Evolutionary conservation across 2,888 invertebrate species (phyloP).

Genomic region (Bhutanitis thaidina): DNA sequence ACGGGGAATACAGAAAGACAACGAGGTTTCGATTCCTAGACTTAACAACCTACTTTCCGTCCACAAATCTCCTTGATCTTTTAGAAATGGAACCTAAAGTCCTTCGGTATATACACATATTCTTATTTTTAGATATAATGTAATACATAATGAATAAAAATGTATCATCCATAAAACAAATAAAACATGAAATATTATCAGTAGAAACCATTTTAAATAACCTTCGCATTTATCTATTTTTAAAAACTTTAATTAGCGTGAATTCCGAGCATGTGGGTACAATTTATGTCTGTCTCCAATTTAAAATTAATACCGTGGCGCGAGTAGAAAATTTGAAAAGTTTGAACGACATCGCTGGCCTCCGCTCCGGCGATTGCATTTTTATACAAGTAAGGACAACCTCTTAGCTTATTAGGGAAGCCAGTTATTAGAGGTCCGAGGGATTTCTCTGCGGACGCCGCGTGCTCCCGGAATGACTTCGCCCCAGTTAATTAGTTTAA

Average conservation of each 20-base stretch:
- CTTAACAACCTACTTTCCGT: too few relatives aligned
- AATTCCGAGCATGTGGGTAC: slow-evolving; percentile 58
- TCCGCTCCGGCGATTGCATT: slow-evolving; percentile 68
- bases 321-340: slow-evolving; percentile 76
- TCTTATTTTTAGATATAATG: too few relatives aligned
- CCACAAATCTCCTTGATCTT: too few relatives aligned
- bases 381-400: slow-evolving; percentile 70
- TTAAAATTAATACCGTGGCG: slow-evolving; percentile 68
- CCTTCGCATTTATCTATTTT: slow-evolving; percentile 20
- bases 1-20: too few relatives aligned
- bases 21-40: too few relatives aligned
- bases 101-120: too few relatives aligned
- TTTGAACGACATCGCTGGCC: slow-evolving; percentile 68
- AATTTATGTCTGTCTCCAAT: slow-evolving; percentile 63
- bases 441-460: slow-evolving; percentile 58
- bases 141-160: too few relatives aligned
- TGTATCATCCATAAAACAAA: too few relatives aligned
- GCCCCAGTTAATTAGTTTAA: slow-evolving; percentile 72
- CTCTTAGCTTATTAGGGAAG: slow-evolving; percentile 76
- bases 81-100: too few relatives aligned
- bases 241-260: slow-evolving; percentile 55
- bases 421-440: slow-evolving; percentile 66
- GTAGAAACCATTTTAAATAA: background rate
- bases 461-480: slow-evolving; percentile 51
- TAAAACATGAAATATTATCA: background rate